Conservation (phyloP, 2,888 invertebrate genomes). For the Dorcus hopei region DNA sequence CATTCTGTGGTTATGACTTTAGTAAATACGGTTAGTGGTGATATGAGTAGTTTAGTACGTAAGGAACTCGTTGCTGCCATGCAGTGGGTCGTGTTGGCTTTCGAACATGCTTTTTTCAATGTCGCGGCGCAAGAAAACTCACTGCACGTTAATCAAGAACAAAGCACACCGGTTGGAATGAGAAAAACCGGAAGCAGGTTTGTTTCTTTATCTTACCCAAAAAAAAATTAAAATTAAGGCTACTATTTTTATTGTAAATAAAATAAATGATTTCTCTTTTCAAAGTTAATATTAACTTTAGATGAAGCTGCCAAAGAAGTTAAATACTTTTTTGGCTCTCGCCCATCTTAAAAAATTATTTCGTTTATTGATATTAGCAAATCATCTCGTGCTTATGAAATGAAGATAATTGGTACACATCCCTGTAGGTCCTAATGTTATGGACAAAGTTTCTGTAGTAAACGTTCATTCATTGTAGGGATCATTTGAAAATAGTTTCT, state of each 20-base stretch:
- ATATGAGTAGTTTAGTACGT: slow-evolving; percentile 87
- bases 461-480: slow-evolving; percentile 10
- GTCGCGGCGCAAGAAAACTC: slow-evolving; percentile 64
- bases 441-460: background rate
- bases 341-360: too few species aligned
- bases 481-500: slow-evolving; percentile 24
- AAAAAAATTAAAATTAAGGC: background rate
- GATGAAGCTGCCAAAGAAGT: too few species aligned
- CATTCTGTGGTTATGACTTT: slow-evolving; percentile 88
- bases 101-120: slow-evolving; percentile 84
- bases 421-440: background rate
- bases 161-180: slow-evolving; percentile 35
- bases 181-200: slow-evolving; percentile 42
- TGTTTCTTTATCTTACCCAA: slow-evolving; percentile 1
- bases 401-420: background rate
- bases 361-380: too few species aligned
- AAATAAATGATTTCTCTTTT: background rate
- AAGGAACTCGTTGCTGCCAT: slow-evolving; percentile 82
- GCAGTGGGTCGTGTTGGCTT: slow-evolving; percentile 81
- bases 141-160: slow-evolving; percentile 44
- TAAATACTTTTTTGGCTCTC: too few species aligned
- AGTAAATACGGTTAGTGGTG: slow-evolving; percentile 67
- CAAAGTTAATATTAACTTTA: background rate
- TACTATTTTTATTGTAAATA: too few species aligned
- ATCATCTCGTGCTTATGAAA: too few species aligned